Conservation (phyloP, 2,888 invertebrate species). For the Phorcus lineatus region DNA sequence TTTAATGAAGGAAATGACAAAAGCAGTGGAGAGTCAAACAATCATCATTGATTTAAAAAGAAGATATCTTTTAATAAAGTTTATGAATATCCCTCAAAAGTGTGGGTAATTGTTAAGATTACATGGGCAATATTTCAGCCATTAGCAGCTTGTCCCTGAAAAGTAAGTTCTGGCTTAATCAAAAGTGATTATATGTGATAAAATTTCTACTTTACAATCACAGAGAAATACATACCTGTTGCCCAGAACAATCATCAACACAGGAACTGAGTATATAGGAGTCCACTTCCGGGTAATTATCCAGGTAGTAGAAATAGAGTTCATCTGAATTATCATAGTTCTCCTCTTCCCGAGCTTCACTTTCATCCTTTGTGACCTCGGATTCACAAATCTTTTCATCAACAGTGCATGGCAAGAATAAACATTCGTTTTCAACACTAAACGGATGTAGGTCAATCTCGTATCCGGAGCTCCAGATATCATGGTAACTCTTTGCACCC, state of each 20-base stretch:
- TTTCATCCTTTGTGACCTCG: constrained; percentile 2
- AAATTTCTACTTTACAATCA: not conserved
- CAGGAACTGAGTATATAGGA: constrained; percentile 12
- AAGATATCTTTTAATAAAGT: no score
- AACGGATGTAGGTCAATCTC: constrained; percentile 11
- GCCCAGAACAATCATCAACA: not conserved
- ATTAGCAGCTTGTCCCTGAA: no score
- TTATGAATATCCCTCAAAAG: no score
- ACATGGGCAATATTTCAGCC: no score
- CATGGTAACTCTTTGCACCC: not conserved
- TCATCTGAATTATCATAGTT: not conserved
- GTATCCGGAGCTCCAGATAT: constrained; percentile 9
- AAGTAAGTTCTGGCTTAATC: no score
- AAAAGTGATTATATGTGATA: not conserved
- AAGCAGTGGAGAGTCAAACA: not conserved
- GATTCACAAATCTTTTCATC: not conserved
- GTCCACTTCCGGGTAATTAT: constrained; percentile 23
- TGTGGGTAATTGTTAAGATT: no score
- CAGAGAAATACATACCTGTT: not conserved
- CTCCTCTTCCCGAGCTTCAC: not conserved
- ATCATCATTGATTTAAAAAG: not conserved
- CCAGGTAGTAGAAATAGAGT: constrained; percentile 19
- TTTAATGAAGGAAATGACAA: not conserved
- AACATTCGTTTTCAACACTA: not conserved
- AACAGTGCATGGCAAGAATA: constrained; percentile 7